These are phyloP conservation scores for Blastobasis adustella DNA, from an alignment of 2,888 invertebrate genomes.

Conservation along the genomic window DNA sequence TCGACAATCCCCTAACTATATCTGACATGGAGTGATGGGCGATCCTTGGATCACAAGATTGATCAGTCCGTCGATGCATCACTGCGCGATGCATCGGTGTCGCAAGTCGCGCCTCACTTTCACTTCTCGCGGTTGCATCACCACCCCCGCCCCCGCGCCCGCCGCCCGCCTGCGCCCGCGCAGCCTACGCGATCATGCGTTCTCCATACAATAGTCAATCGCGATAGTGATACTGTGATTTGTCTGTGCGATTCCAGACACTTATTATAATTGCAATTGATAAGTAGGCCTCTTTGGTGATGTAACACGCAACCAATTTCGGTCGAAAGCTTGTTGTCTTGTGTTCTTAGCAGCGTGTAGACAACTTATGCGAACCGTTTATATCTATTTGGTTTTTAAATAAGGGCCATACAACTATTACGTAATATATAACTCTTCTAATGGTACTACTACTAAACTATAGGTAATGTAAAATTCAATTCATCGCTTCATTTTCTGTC, in stretches of 20 bases:
- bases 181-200: background rate
- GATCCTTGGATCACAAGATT: conserved; percentile 21
- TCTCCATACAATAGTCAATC: background rate
- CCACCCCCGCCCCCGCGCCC: conserved; percentile 17
- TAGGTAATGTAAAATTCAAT: no score
- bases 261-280: background rate
- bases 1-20: background rate
- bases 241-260: background rate
- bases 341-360: background rate
- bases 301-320: background rate
- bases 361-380: no score
- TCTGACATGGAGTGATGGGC: conserved; percentile 7
- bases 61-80: conserved; percentile 52
- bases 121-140: conserved; percentile 54
- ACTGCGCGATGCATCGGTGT: conserved; percentile 55
- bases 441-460: no score
- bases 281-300: background rate
- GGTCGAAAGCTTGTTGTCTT: background rate
- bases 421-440: no score
- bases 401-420: no score
- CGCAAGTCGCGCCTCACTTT: conserved; percentile 58
- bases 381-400: no score
- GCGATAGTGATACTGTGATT: background rate
- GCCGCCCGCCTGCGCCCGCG: conserved; percentile 8
- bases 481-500: no score